These are phyloP conservation scores for Rhorus exstirpatorius DNA, from an alignment of 2,888 invertebrate genomes.

Conservation along the genomic window DNA sequence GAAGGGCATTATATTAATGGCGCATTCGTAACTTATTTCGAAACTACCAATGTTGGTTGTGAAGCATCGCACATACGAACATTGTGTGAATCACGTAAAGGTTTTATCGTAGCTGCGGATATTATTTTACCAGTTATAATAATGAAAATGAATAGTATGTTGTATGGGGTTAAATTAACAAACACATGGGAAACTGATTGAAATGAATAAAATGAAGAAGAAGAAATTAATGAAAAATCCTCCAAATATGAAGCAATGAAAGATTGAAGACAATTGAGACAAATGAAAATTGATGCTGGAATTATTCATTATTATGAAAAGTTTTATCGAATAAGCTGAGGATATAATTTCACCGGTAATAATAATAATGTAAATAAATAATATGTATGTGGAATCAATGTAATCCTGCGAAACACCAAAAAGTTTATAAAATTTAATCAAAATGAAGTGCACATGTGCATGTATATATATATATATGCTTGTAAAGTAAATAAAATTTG, in stretches of 20 bases:
- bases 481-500: too few species aligned
- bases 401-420: not conserved
- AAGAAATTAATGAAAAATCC: too few species aligned
- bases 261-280: too few species aligned
- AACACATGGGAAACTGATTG: constrained; percentile 1
- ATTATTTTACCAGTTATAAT: not conserved
- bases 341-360: not conserved
- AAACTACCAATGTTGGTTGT: not conserved
- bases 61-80: not conserved
- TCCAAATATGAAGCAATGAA: too few species aligned
- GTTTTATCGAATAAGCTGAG: not conserved
- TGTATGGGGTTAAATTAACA: not conserved
- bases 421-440: not conserved
- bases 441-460: too few species aligned
- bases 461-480: too few species aligned
- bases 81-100: not conserved
- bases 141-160: not conserved
- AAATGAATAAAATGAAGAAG: too few species aligned
- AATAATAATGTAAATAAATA: not conserved
- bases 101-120: not conserved
- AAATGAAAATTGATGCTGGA: too few species aligned
- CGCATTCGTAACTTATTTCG: not conserved
- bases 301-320: too few species aligned
- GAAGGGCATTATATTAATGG: not conserved
- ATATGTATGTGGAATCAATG: constrained; percentile 6